These are phyloP conservation scores for Eilema sororculum DNA, from an alignment of 2,888 invertebrate species.

Conservation along the genomic window DNA sequence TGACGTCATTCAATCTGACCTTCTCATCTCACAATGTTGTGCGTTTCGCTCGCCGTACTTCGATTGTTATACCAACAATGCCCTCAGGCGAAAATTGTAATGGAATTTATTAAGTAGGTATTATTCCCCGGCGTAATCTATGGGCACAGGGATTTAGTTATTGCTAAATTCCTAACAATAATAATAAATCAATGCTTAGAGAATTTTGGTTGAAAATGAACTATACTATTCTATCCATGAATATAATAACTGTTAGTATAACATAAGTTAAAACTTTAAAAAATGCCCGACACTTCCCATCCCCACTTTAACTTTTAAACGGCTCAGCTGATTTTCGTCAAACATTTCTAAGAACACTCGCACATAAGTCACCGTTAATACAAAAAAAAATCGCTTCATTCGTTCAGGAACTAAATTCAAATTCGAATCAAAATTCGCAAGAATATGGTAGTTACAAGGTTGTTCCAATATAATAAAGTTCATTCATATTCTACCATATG, in stretches of 20 bases:
- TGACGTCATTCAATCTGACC: conserved; percentile 44
- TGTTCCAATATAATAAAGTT: no score
- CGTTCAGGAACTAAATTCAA: no score
- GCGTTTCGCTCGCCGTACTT: conserved; percentile 21
- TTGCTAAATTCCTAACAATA: conserved; percentile 22
- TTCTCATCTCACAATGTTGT: conserved; percentile 30
- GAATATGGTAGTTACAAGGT: no score
- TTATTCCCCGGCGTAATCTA: conserved; percentile 23
- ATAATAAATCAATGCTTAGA: conserved; percentile 25
- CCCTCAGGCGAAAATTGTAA: conserved; percentile 29
- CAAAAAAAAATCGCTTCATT: no score
- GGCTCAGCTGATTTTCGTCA: no score
- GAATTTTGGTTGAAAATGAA: conserved; percentile 21
- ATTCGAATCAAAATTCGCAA: no score
- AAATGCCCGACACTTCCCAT: no score
- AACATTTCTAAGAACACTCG: no score
- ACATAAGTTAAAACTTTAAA: no score
- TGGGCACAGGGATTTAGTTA: conserved; percentile 36
- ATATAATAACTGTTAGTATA: background rate
- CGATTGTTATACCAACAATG: conserved; percentile 40
- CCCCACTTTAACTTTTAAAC: no score
- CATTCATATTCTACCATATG: no score
- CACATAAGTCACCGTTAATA: no score
- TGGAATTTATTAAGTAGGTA: conserved; percentile 33
- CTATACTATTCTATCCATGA: background rate